phyloP scores from a whole-genome alignment of 2,888 invertebrate species.

The Unio delphinus region DNA sequence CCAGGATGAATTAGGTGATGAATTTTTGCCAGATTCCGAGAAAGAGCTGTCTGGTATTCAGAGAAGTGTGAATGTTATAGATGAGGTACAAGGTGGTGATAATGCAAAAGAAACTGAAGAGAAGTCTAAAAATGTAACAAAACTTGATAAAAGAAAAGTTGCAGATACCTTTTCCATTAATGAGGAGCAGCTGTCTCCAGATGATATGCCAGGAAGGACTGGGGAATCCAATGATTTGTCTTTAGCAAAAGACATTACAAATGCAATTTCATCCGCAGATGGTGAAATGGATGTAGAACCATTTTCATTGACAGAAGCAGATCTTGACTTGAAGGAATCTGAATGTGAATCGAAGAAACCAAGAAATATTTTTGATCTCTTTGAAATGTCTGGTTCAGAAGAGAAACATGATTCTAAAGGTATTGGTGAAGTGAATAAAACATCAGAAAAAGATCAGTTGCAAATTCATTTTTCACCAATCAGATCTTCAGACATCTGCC shows the following conservation, averaged over 20 bases:
- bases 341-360: not conserved
- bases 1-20: not conserved
- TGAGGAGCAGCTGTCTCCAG: too few species aligned
- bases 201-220: too few species aligned
- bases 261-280: too few species aligned
- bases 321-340: not conserved
- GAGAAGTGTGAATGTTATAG: not conserved
- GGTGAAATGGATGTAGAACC: not conserved
- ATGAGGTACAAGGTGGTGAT: not conserved
- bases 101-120: constrained; percentile 1
- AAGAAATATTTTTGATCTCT: constrained; percentile 9
- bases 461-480: not conserved
- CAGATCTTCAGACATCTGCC: not conserved
- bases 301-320: not conserved
- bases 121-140: not conserved
- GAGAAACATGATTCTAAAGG: too few species aligned
- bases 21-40: not conserved
- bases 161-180: too few species aligned
- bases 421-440: constrained; percentile 9
- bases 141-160: not conserved
- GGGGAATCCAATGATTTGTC: too few species aligned
- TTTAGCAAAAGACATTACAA: too few species aligned
- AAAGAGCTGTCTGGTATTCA: too few species aligned
- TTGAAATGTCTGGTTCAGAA: constrained; percentile 29
- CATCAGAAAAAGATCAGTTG: not conserved